These are phyloP conservation scores for Drosophila malerkotliana DNA, from an alignment of 1,140 invertebrate species.

Conservation along the genomic window DNA sequence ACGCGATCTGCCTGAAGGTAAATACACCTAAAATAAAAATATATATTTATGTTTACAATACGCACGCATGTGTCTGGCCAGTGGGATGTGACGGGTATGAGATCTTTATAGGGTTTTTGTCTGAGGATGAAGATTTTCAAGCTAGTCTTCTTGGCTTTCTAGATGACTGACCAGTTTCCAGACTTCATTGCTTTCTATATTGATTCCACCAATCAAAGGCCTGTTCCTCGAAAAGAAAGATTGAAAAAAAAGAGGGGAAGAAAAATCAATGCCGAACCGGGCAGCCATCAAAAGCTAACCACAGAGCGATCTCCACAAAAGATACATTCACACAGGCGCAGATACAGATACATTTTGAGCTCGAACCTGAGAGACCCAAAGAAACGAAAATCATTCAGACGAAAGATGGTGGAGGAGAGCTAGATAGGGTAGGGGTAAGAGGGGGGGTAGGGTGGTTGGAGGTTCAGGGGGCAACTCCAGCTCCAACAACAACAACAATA, in stretches of 20 bases:
- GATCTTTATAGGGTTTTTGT: not conserved
- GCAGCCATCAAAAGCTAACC: conserved; percentile 63
- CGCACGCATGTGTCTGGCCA: conserved; percentile 56
- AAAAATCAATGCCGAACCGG: conserved; percentile 46
- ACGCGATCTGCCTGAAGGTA: conserved; percentile 33
- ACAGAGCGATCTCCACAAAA: conserved; percentile 37
- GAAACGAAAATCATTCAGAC: conserved; percentile 38
- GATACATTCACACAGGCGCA: conserved; percentile 12
- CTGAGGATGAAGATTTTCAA: too few relatives aligned
- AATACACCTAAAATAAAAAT: conserved; percentile 1
- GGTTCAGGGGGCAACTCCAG: not conserved
- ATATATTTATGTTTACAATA: conserved; percentile 6
- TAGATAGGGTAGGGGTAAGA: conserved; percentile 1
- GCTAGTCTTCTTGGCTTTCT: too few relatives aligned
- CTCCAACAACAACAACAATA: conserved; percentile 2
- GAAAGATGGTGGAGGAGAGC: conserved; percentile 7
- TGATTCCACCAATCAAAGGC: conserved; percentile 38
- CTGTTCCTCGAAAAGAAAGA: conserved; percentile 30
- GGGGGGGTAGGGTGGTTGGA: not conserved
- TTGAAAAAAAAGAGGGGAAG: conserved; percentile 51
- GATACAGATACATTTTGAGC: conserved; percentile 22
- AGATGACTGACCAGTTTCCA: not conserved
- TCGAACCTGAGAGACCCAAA: conserved; percentile 15
- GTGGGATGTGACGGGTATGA: conserved; percentile 47
- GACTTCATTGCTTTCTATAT: conserved; percentile 16